Base-by-base conservation (phyloP, 2,113 vertebrate species). In the Abramis brama region DNA sequence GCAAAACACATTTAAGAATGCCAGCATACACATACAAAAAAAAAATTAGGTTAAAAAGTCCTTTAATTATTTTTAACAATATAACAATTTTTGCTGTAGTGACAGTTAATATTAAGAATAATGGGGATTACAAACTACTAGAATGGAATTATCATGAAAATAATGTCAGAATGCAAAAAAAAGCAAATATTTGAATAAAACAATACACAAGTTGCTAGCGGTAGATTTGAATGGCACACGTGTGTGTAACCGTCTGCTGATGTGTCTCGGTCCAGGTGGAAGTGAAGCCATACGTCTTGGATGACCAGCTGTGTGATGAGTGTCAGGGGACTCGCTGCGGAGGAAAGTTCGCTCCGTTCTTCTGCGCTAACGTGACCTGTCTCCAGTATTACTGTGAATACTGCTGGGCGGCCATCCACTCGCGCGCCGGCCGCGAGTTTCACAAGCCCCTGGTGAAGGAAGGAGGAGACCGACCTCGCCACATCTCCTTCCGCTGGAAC, bases 361-460 rank as follows among this genome's bases (percentile, higher is more conserved):
- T 99, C 97, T 99, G 98, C 95, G 98, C 98, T 94, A 99, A 99
- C 47, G 98, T 99, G 94, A 99, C 98, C 95, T 99, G 98, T 93
- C 97, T 99, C 94, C 98, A 99, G 97, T 99, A 99, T 96, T 99
- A 99, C 96, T 99, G 98, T 95, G 98, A 99, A 96, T 99, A 99
- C 96, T 99, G 98, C 97, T 99, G 98, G 98, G 98, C 98, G 91
- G 97, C 97, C 94, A 99, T 99, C 93, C 98, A 99, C 91, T 99
- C 98, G 7, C 97, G 98, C 0, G 98, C 98, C 89, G 98, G 98
- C 90, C 96, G 98, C 86, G 98, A 99, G 92, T 99, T 99, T 94
- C 98, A 99, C 96, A 99, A 99, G 93, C 98, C 98, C 92, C 97
- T 99, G 95, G 98, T 99, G 92, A 99, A 99, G 95, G 98, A 99